These are phyloP conservation scores for Triplophysa yarkandensis DNA, from an alignment of 2,797 vertebrate genomes.

Conservation along the genomic window DNA sequence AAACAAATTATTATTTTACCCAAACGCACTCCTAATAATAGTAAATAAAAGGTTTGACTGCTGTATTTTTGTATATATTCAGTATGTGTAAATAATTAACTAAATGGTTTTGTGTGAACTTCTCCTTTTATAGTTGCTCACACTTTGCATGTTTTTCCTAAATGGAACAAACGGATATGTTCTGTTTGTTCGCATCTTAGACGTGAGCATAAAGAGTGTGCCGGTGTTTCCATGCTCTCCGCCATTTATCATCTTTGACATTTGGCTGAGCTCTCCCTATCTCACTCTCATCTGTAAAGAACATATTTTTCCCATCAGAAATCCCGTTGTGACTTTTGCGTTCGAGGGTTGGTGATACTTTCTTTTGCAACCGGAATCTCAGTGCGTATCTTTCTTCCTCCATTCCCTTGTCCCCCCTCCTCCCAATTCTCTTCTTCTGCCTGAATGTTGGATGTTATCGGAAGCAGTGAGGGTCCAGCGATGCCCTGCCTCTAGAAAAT, in stretches of 20 bases:
- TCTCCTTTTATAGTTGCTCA: background rate
- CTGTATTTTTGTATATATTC: too few species aligned
- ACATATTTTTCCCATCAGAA: conserved; percentile 83
- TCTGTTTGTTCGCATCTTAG: conserved; percentile 45
- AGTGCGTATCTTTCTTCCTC: conserved; percentile 68
- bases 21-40: too few species aligned
- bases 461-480: conserved; percentile 71
- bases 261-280: conserved; percentile 79
- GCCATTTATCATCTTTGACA: conserved; percentile 82
- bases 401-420: conserved; percentile 43
- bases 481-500: conserved; percentile 81
- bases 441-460: conserved; percentile 73
- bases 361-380: conserved; percentile 71
- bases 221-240: conserved; percentile 68
- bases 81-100: background rate
- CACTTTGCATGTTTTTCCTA: conserved; percentile 30
- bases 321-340: conserved; percentile 78
- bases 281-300: conserved; percentile 80
- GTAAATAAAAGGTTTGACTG: too few species aligned
- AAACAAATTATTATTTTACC: too few species aligned
- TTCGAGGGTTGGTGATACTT: conserved; percentile 69
- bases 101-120: background rate
- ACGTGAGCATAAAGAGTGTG: conserved; percentile 43
- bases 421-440: conserved; percentile 6
- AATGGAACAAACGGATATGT: conserved; percentile 34